phyloP scores from a whole-genome alignment of 2,113 vertebrate species.

The Pica pica region DNA sequence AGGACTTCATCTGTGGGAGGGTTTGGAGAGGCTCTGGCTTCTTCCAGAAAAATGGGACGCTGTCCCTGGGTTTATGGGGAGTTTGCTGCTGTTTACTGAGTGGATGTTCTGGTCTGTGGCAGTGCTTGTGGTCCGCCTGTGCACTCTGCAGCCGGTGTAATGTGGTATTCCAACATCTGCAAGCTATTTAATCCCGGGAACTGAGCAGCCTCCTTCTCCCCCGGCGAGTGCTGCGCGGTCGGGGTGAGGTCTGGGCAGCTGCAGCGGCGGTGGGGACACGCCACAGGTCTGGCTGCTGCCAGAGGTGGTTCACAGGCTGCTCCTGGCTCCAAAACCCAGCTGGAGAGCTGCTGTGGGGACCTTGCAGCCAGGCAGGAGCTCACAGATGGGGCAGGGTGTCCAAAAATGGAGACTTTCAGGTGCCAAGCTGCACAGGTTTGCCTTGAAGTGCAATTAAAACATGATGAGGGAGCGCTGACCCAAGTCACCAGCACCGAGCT shows the following conservation, averaged over 20 bases:
- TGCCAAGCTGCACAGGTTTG: neutral
- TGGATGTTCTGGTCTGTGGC: constrained; percentile 17
- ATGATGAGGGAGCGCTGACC: fast-evolving
- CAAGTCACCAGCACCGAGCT: fast-evolving
- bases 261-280: neutral
- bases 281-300: neutral
- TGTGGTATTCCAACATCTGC: constrained; percentile 55
- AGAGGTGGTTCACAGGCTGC: neutral
- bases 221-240: neutral
- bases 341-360: neutral
- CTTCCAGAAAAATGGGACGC: neutral
- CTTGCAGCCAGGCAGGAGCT: neutral
- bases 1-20: neutral
- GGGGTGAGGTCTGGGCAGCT: neutral
- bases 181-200: constrained; percentile 43
- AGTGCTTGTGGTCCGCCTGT: neutral
- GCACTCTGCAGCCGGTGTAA: neutral
- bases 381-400: fast-evolving
- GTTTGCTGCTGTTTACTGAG: neutral
- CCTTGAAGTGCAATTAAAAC: neutral
- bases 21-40: neutral
- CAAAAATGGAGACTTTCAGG: neutral
- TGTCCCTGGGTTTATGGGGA: neutral
- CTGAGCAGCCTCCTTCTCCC: neutral
- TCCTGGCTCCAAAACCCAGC: neutral